Evolutionary conservation across 2,888 invertebrate genomes (phyloP).

Genomic region (Dusona sp.): DNA sequence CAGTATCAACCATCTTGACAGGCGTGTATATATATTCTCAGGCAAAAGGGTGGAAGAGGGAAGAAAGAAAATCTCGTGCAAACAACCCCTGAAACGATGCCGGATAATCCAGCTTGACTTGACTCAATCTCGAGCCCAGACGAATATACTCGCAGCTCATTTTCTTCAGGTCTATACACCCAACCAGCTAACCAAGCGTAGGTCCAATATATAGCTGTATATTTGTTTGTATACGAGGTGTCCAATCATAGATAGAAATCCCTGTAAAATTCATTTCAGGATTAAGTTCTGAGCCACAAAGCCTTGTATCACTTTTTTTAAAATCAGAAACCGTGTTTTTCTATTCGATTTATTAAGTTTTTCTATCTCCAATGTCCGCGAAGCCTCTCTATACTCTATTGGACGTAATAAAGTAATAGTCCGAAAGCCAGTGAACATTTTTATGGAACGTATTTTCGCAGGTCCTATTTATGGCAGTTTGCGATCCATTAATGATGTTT

Average conservation of each 20-base stretch:
- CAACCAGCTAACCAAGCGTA: constrained; percentile 27
- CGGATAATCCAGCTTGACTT: constrained; percentile 68
- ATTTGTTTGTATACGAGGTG: background rate
- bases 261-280: background rate
- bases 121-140: constrained; percentile 54
- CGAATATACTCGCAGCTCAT: constrained; percentile 56
- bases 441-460: no score
- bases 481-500: no score
- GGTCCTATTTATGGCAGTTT: no score
- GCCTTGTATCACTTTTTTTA: background rate
- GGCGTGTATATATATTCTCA: background rate
- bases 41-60: constrained; percentile 28
- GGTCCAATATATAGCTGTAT: background rate
- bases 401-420: no score
- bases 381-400: no score
- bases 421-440: no score
- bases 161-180: constrained; percentile 48
- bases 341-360: no score
- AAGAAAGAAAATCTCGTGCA: constrained; percentile 47
- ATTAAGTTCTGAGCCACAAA: background rate
- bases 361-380: no score
- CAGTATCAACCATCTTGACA: constrained; percentile 8
- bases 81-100: constrained; percentile 61
- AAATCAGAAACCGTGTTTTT: background rate
- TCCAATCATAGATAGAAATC: background rate